phyloP scores from a whole-genome alignment of 2,888 invertebrate species.

The Calliphora vomitoria region DNA sequence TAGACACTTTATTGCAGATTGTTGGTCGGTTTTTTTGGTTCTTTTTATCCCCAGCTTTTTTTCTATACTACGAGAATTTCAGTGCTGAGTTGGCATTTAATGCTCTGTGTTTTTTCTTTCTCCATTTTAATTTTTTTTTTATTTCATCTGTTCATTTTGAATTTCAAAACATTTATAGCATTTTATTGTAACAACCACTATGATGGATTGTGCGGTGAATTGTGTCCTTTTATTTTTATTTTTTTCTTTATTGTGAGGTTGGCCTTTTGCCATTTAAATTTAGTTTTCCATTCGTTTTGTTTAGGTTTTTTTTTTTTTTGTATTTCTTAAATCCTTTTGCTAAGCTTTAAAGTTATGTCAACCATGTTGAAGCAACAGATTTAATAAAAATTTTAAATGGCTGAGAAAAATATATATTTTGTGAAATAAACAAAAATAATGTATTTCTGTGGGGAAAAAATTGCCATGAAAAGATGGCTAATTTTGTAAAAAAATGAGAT shows the following conservation, averaged over 20 bases:
- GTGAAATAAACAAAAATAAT: neutral
- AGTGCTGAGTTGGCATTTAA: conserved; percentile 38
- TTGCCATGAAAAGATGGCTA: neutral
- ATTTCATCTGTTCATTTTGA: conserved; percentile 7
- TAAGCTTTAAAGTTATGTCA: conserved; percentile 55
- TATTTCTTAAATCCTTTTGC: conserved; percentile 35
- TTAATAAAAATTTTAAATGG: conserved; percentile 24
- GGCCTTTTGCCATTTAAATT: conserved; percentile 67
- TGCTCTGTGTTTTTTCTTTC: neutral
- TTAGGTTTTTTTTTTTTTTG: conserved; percentile 17
- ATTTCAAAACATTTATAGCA: conserved; percentile 62
- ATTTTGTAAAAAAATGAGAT: neutral
- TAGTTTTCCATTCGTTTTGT: conserved; percentile 19
- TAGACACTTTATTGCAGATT: conserved; percentile 60
- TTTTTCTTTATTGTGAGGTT: conserved; percentile 42
- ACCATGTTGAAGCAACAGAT: conserved; percentile 57
- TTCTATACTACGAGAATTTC: neutral
- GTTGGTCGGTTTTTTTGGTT: conserved; percentile 18
- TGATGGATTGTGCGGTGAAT: conserved; percentile 66
- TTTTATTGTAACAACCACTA: conserved; percentile 57
- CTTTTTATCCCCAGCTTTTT: neutral
- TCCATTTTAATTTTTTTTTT: neutral
- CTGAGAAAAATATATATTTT: neutral
- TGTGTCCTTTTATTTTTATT: conserved; percentile 30
- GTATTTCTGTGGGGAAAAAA: neutral